Base-by-base conservation (phyloP, 2,797 vertebrate genomes). In the Simalia tracyae region DNA sequence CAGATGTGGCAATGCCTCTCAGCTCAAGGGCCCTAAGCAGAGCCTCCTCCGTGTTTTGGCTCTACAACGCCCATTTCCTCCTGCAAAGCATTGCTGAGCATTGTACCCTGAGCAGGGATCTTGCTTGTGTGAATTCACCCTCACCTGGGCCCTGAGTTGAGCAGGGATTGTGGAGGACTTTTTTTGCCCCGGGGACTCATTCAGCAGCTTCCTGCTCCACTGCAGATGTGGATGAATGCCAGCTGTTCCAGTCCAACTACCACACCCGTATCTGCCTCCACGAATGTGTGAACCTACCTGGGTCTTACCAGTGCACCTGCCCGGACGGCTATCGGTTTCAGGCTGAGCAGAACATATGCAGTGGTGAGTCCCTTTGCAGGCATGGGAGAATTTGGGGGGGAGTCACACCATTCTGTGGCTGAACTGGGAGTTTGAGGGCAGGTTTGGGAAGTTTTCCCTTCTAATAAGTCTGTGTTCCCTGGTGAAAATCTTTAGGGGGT, bases 151-250 rank as follows among this genome's bases (percentile, higher is more conserved):
- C 36, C 28, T n/a, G 17, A n/a, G 28, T 54, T 14, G 15, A 17
- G 57, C 28, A 59, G 17, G n/a, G 85, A 10, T 19, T 0, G n/a
- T 15, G 57, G 57, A 42, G 86, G 0, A 26, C 36, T 10, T 36
- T 1, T 15, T 31, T 0, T 2, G 1, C 3, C 15, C n/a, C 2
- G 36, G 24, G 42, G 17, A 22, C 31, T 19, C 36, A 26, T 54
- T 86, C 59, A 60, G 24, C 87, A 26, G 46, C 57, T 56, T 8
- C 9, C 26, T 31, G n/a, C 36, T 31, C 12, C 2, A 0, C 93
- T 93, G 54, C 90, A 99, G 99, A 99, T 36, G 97, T 99, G 54
- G 98, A 99, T 26, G 98, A 99, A 96, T 99, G 98, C 94, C 97
- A 98, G 95, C 95, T 99, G 89, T 99, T 98, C 97, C 98, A 98